Base-by-base conservation (phyloP, 2,888 invertebrate genomes). In the Rhagium mordax region DNA sequence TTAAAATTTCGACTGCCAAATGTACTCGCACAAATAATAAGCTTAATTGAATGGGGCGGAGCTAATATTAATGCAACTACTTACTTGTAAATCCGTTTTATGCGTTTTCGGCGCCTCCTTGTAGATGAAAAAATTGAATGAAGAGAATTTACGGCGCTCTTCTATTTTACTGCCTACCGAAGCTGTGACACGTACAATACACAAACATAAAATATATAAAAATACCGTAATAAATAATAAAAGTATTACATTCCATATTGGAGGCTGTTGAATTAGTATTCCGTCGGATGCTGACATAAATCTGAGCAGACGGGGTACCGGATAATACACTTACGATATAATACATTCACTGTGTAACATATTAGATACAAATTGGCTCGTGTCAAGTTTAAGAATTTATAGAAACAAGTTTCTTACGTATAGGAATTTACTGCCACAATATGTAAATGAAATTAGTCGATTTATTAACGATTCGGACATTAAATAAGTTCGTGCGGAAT, bases 281-380 rank as follows among this genome's bases (percentile, higher is more conserved):
- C 68, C 41, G 29, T 57, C 13, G 68, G 41, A 59, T 18, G 29
- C 47, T 16, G 48, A 24, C 60, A 60, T 69, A 69, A 69, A 69
- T 69, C 60, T 20, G 10, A 20, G 6, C 15, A 48, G 49, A 59
- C 49, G 15, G 13, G 27, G 48, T 53, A 53, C 64, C 64, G 65
- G 62, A 62, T 70, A 70, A 74, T 65, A 62, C 70, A 55, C 65
- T 70, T 70, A 70, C 33, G 18, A 67, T 64, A 57, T 66, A 60
- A 75, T 75, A 72, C 73, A 75, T 72, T 75, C 70, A 75, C 72
- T 62, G 60, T 64, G 62, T 59, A 70, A 70, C 70, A 72, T 70
- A 72, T 74, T 72, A 71, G 70, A 72, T 70, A 76, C 72, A 76
- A 76, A 76, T 74, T 76, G 76, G 71, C 71, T 74, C 59, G 70